Conservation (phyloP, 2,113 vertebrate genomes). For the Myotis lucifugus region DNA sequence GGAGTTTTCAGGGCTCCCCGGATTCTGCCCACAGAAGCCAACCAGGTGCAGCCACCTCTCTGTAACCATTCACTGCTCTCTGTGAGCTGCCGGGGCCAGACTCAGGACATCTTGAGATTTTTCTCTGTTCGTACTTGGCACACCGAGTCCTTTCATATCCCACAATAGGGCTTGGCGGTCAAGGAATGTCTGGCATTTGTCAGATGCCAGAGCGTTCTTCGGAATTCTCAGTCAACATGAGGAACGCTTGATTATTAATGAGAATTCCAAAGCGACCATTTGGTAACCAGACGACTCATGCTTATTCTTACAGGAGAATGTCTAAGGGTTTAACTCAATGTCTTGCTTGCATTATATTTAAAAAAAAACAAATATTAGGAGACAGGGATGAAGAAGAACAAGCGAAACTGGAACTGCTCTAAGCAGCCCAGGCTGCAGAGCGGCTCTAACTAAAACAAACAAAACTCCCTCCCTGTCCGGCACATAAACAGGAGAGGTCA, state of each 20-base stretch:
- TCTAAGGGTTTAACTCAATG: not conserved
- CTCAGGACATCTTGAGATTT: not conserved
- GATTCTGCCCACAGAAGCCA: not conserved
- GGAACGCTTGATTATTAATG: not conserved
- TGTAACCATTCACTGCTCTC: not conserved
- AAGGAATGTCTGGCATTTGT: not conserved
- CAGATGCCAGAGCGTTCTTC: not conserved
- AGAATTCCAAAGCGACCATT: slow-evolving; percentile 33
- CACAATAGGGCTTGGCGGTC: not conserved
- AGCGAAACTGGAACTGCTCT: not conserved
- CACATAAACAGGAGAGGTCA: not conserved
- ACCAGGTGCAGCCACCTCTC: not conserved
- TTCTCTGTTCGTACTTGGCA: not conserved
- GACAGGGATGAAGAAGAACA: not conserved
- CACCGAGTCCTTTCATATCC: not conserved
- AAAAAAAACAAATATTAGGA: not conserved
- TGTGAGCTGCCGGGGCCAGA: not conserved
- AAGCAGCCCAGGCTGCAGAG: not conserved
- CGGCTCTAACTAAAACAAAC: not conserved
- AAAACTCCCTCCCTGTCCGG: not conserved
- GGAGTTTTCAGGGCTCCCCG: not conserved
- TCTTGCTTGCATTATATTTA: not conserved
- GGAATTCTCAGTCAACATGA: not conserved
- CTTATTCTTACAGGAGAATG: not conserved
- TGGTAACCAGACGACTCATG: not conserved